phyloP scores from a whole-genome alignment of 2,113 vertebrate genomes.

The Petrocephalus microphthalmus region DNA sequence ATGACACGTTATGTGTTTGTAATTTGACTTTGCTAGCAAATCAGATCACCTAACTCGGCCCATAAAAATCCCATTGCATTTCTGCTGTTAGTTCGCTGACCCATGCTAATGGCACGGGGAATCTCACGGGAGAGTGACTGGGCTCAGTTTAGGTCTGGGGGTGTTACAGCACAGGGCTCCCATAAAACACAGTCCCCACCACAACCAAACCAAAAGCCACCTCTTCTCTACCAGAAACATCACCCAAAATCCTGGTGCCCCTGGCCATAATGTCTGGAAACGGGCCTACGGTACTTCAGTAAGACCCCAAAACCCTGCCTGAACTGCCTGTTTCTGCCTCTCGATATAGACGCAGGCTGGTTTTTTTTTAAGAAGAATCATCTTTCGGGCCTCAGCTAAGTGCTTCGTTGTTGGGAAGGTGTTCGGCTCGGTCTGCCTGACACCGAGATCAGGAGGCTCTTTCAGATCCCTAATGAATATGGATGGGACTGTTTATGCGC shows the following conservation, averaged over 20 bases:
- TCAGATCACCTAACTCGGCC: not conserved
- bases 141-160: not conserved
- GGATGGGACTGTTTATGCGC: conserved; percentile 62
- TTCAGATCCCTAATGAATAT: conserved; percentile 64
- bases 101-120: not conserved
- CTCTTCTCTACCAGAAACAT: conserved; percentile 54
- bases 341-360: conserved; percentile 43
- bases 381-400: conserved; percentile 59
- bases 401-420: conserved; percentile 52
- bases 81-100: not conserved
- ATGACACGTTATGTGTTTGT: not conserved
- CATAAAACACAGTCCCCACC: conserved; percentile 38
- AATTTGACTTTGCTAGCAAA: not conserved
- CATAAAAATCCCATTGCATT: not conserved
- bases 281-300: conserved; percentile 56
- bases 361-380: conserved; percentile 57
- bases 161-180: not conserved
- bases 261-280: conserved; percentile 53
- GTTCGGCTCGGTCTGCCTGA: conserved; percentile 60
- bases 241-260: conserved; percentile 59
- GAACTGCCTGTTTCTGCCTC: conserved; percentile 21
- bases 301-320: too few relatives aligned
- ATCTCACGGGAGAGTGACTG: not conserved
- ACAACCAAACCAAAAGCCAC: conserved; percentile 42
- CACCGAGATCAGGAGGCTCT: conserved; percentile 56